Evolutionary conservation across 2,113 vertebrate species (phyloP), one percentile per base, ranked within the genome.

Genomic region (Upupa epops): DNA sequence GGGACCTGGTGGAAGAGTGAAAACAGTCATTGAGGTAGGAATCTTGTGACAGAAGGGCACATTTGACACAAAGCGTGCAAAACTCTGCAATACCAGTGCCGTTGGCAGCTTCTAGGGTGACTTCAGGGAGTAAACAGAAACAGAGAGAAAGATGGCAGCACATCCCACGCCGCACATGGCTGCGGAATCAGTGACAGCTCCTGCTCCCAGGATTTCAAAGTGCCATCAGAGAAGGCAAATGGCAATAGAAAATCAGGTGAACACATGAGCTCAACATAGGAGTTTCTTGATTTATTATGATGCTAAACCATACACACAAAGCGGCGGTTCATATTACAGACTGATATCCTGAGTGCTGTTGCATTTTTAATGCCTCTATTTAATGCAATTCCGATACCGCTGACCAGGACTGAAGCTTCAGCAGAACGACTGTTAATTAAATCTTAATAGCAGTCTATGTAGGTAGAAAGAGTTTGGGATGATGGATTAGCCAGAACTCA

Each of bases 1-100:
- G 18, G 98, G 98, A 91, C 97, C 98, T 98, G 73, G 21, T 71
- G 31, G 86, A 28, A 94, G 69, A 69, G 51, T 4, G 20, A 79
- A 60, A 81, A 83, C 4, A 15, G 40, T 29, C 46, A 60, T 18
- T 42, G 16, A 72, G 54, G 40, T 9, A 29, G 4, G 6, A 14
- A 3, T 37, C 46, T 20, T 56, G 40, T 49, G 40, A 52, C 20
- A 70, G 34, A 49, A 69, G 19, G 63, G 19, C 31, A 5, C 1
- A 7, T 31, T 69, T 75, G 65, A 56, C 74, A 63, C 48, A 46
- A 34, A 61, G 46, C 29, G 51, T 36, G 52, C 34, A 54, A 59
- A 89, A 26, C 8, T 29, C 51, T 49, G 54, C 51, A 20, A 1
- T 14, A 18, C 42, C 13, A 22, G 4, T 3, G 48, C 31, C n/a